A percentile compares a stretch with the other conserved stretches of the same genome.
Evolutionary conservation across 2,888 invertebrate species (phyloP).

Genomic region (Pharmacophagus antenor): DNA sequence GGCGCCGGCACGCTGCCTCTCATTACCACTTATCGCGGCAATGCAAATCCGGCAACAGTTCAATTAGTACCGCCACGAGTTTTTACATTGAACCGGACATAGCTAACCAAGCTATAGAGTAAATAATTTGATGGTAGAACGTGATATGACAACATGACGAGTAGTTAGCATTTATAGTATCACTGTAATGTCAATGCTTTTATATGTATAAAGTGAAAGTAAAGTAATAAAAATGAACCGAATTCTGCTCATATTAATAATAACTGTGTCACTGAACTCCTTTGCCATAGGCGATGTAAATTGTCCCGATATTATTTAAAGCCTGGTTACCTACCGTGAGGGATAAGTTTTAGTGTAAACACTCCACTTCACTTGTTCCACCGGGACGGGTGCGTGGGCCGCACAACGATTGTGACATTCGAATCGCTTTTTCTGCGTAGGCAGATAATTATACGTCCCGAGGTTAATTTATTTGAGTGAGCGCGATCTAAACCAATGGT

Average conservation of each 20-base stretch:
- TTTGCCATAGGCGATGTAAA: not conserved
- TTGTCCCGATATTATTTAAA: not conserved
- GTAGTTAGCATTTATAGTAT: too few species aligned
- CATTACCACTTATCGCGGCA: slow-evolving; percentile 65
- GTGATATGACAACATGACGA: not conserved
- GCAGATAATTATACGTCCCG: slow-evolving; percentile 67
- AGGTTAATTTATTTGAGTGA: slow-evolving; percentile 63
- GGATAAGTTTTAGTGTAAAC: slow-evolving; percentile 54
- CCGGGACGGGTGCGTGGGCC: slow-evolving; percentile 49
- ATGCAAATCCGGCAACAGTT: slow-evolving; percentile 67
- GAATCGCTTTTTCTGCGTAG: slow-evolving; percentile 67
- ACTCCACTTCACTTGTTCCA: slow-evolving; percentile 56
- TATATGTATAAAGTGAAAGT: too few species aligned
- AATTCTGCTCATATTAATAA: too few species aligned
- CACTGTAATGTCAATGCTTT: too few species aligned
- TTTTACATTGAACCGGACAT: slow-evolving; percentile 34
- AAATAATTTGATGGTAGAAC: not conserved
- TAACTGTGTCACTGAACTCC: too few species aligned
- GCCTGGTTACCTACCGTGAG: slow-evolving; percentile 31
- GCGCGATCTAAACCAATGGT: slow-evolving; percentile 51
- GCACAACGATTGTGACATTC: slow-evolving; percentile 63
- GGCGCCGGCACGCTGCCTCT: slow-evolving; percentile 54
- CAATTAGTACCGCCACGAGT: slow-evolving; percentile 48
- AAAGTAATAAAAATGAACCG: too few species aligned
- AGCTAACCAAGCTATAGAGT: not conserved